Base-by-base conservation (phyloP, 64 coral and sea anemone genomes). In the Platygyra sinensis region DNA sequence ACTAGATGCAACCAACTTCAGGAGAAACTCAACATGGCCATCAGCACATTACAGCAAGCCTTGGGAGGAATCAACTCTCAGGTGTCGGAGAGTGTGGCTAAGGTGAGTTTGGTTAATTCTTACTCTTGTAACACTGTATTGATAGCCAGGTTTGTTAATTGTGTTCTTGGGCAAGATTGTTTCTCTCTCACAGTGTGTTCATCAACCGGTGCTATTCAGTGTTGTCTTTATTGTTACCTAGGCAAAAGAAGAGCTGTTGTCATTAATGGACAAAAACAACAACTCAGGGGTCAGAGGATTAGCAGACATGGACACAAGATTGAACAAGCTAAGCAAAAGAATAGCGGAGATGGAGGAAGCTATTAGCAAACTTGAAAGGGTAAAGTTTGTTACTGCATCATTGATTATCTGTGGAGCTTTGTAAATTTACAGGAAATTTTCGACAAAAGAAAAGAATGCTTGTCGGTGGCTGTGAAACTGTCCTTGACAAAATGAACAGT, bases 11-110 rank as follows among this genome's bases (percentile, higher is more conserved):
- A 92, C 55, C 86, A 98, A 72, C 57, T 98, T 4, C 93, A 98
- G 19, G 93, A 98, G 59, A 95, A 95, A 82, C 60, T 98, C 3
- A 80, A 89, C 30, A 82, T 92, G 86, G 93, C 93, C 13, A 92
- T 98, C 5, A 72, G 87, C 24, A 95, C 96, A n/a, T 74, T 98
- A 27, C 93, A 98, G 64, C 90, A 95, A 46, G 96, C 90, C 22
- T 77, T 98, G 55, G 93, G 80, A 52, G 93, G 93, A 11, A 77
- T 98, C 17, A 95, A 95, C 74, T 59, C 77, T 30, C 93, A 95
- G 13, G 80, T 92, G 14, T 69, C 83, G 19, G 93, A 90, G 16
- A 94, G 84, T 25, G 72, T 98, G 18, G 80, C 95, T 32, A 90
- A 98, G 96, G 96, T 98, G n/a, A 90, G n/a, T 36, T 36, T 36